Evolutionary conservation across 2,888 invertebrate genomes (phyloP), one percentile per base, ranked within the genome.

Genomic region (Amiota minor): DNA sequence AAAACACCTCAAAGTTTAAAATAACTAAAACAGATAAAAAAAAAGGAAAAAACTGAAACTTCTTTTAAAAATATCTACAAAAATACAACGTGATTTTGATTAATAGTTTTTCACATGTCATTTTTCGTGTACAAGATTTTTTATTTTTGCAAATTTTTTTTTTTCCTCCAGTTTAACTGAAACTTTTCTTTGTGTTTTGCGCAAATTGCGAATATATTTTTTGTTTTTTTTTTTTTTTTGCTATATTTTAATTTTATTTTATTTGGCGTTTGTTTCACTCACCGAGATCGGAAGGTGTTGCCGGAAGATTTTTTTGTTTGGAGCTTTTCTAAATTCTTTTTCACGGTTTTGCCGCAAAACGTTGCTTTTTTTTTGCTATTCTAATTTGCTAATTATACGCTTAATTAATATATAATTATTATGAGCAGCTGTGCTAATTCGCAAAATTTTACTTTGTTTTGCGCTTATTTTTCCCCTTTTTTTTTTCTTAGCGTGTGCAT

Each of bases 341-440:
- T 16, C 14, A 20, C 56, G 8, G 16, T 56, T 71, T 59, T 61
- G 67, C 67, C 67, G 23, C 47, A 47, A 46, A 59, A 84, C 81
- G 85, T 35, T 35, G 35, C 35, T 35, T 35, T 35, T 35, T 35
- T 35, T 35, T 35, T 35, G 35, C 35, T 35, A 79, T 85, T 85
- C 83, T 83, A 84, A 85, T 86, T 86, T 81, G 83, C 83, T 85
- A 87, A 85, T 85, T 87, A 85, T 83, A 87, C 83, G 84, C 83
- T 79, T 73, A 85, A 78, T 87, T 85, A 83, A 79, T 86, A 75
- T 87, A 80, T 83, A 85, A 85, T 85, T 85, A 86, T 86, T 82
- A 74, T 72, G 77, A 82, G 78, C 82, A 72, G 77, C 81, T 81
- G 77, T 79, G 74, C 67, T 68, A 50, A 68, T 68, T 50, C 67